Evolutionary conservation across 1,140 invertebrate genomes (phyloP).

Genomic region (Bombus picipes): DNA sequence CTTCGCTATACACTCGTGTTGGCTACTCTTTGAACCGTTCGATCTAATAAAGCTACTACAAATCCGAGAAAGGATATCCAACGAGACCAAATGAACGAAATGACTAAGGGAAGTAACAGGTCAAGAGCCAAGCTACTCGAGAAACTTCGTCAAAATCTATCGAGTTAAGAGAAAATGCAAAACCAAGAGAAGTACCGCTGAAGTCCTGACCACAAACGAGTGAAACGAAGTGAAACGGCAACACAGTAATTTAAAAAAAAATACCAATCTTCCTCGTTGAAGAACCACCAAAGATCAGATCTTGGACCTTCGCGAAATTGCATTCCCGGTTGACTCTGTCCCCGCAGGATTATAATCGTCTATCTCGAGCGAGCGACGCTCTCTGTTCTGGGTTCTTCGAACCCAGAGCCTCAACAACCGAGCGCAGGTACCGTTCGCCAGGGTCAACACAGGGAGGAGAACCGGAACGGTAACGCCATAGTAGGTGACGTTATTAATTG

Average conservation of each 20-base stretch:
- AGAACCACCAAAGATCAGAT: too few relatives aligned
- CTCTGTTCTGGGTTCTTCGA: conserved; percentile 58
- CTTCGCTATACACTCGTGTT: conserved; percentile 23
- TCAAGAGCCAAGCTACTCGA: background rate
- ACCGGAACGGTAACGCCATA: conserved; percentile 72
- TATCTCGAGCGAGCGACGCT: conserved; percentile 29
- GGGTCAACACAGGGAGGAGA: conserved; percentile 70
- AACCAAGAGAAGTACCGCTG: too few relatives aligned
- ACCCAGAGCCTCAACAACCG: conserved; percentile 38
- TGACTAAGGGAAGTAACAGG: background rate
- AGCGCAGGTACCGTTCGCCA: conserved; percentile 73
- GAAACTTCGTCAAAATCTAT: too few relatives aligned
- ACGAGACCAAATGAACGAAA: background rate
- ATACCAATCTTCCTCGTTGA: background rate
- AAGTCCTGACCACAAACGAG: background rate
- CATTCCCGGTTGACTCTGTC: conserved; percentile 64
- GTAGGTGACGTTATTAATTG: conserved; percentile 80
- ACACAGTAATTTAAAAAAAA: too few relatives aligned
- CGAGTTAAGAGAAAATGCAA: too few relatives aligned
- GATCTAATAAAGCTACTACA: conserved; percentile 10
- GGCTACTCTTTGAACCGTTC: conserved; percentile 32
- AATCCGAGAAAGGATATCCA: background rate
- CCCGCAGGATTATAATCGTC: conserved; percentile 69
- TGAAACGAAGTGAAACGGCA: background rate
- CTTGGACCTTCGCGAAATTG: background rate